Conservation (phyloP, 2,797 vertebrate genomes). For the Gadopsis bispinosus region DNA sequence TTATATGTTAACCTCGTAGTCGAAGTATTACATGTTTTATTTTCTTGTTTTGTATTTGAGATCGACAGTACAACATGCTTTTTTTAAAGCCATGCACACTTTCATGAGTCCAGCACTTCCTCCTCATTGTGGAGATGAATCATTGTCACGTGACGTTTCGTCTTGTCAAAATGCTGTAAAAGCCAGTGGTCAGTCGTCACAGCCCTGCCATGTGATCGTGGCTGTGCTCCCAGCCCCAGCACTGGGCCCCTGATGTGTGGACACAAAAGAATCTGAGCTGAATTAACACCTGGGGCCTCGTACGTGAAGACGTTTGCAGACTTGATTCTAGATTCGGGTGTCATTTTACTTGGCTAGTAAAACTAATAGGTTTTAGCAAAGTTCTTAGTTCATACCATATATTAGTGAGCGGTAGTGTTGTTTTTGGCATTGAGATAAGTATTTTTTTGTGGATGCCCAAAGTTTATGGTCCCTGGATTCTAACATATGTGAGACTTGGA, state of each 20-base stretch:
- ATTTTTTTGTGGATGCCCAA: neutral
- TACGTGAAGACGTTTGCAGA: conserved; percentile 20
- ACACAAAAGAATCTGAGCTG: conserved; percentile 42
- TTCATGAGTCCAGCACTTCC: conserved; percentile 80
- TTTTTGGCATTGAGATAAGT: neutral
- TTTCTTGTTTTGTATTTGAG: conserved; percentile 63
- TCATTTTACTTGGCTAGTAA: conserved; percentile 45
- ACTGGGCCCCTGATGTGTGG: conserved; percentile 42
- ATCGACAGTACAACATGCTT: conserved; percentile 53
- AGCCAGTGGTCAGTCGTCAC: conserved; percentile 46
- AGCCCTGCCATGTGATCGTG: conserved; percentile 28
- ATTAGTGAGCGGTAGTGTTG: conserved; percentile 1
- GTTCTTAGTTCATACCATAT: conserved; percentile 15
- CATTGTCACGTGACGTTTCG: conserved; percentile 60
- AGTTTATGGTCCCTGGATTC: neutral
- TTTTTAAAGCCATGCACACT: conserved; percentile 58
- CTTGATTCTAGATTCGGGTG: conserved; percentile 27
- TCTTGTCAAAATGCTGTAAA: conserved; percentile 74
- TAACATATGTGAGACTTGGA: neutral
- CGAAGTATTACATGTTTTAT: conserved; percentile 48
- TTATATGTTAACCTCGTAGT: conserved; percentile 67
- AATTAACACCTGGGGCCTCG: conserved; percentile 21
- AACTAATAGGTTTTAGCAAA: conserved; percentile 28
- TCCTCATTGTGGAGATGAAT: conserved; percentile 57
- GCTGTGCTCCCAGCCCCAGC: conserved; percentile 53